phyloP scores from a whole-genome alignment of 2,797 vertebrate species.

The Tolypeutes matacus region DNA sequence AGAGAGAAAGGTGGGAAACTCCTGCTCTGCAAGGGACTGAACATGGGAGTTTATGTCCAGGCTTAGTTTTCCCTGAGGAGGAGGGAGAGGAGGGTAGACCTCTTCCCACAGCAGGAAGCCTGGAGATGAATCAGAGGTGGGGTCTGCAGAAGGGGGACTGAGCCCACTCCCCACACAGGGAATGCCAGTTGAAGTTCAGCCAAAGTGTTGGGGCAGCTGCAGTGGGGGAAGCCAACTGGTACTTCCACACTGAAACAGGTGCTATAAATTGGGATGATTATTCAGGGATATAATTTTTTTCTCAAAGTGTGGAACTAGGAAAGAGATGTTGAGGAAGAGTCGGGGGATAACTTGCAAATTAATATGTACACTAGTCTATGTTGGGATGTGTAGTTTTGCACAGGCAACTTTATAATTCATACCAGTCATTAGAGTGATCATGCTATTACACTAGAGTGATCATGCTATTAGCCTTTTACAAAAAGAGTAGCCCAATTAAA shows the following conservation, averaged over 20 bases:
- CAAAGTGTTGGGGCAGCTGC: not conserved
- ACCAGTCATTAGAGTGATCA: too few relatives aligned
- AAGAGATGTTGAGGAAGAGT: not conserved
- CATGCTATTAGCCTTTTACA: too few relatives aligned
- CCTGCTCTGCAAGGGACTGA: too few relatives aligned
- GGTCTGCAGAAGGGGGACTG: not conserved
- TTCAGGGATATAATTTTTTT: not conserved
- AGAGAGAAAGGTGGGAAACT: not conserved
- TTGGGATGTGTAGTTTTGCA: rapidly evolving
- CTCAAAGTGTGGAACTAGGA: not conserved
- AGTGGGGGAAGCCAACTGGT: not conserved
- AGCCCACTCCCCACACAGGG: not conserved
- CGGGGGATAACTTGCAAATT: not conserved
- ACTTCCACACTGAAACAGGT: not conserved
- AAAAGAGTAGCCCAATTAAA: rapidly evolving
- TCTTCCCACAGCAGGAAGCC: not conserved
- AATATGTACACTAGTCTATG: not conserved
- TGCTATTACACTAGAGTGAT: too few relatives aligned
- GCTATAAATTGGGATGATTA: not conserved
- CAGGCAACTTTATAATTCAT: too few relatives aligned
- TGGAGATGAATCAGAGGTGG: not conserved
- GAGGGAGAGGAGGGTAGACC: not conserved
- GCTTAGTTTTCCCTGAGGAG: not conserved
- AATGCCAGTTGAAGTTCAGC: not conserved
- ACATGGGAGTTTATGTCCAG: not conserved